Conservation (phyloP, 1,140 invertebrate species). For the Cheumatopsyche charites region DNA sequence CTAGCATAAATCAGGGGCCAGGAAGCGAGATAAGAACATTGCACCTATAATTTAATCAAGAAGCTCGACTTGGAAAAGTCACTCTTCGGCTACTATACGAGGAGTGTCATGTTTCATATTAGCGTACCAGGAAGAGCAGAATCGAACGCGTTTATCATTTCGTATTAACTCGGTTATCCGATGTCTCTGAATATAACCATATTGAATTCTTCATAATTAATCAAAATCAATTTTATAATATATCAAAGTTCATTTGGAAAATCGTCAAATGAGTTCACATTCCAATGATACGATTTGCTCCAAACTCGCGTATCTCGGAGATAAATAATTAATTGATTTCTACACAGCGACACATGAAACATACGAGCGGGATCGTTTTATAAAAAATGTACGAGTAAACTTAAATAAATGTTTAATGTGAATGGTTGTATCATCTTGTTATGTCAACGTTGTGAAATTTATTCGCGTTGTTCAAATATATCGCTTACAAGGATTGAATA, state of each 20-base stretch:
- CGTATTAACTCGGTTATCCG: constrained; percentile 1
- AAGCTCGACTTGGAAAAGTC: constrained; percentile 31
- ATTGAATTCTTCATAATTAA: not conserved
- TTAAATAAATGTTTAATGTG: constrained; percentile 11
- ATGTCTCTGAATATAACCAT: not conserved
- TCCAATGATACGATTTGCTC: not conserved
- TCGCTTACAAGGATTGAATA: constrained; percentile 3
- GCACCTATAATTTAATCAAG: constrained; percentile 39
- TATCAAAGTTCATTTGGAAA: not conserved
- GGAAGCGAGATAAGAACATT: constrained; percentile 39
- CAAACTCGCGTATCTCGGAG: not conserved
- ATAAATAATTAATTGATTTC: constrained; percentile 22
- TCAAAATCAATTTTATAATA: not conserved
- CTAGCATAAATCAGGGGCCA: constrained; percentile 29
- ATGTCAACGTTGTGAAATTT: constrained; percentile 21
- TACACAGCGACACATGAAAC: not conserved
- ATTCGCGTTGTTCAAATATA: constrained; percentile 24
- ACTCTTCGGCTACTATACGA: constrained; percentile 26
- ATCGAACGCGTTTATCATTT: not conserved
- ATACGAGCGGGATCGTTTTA: not conserved
- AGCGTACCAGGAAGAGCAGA: not conserved
- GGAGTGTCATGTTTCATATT: constrained; percentile 34
- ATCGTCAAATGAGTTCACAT: no score
- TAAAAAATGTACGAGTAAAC: not conserved
- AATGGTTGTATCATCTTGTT: constrained; percentile 29